A percentile compares a stretch with the other conserved stretches of the same genome.
These are phyloP conservation scores for Probosciger aterrimus DNA, from an alignment of 2,113 vertebrate species.

Conservation along the genomic window DNA sequence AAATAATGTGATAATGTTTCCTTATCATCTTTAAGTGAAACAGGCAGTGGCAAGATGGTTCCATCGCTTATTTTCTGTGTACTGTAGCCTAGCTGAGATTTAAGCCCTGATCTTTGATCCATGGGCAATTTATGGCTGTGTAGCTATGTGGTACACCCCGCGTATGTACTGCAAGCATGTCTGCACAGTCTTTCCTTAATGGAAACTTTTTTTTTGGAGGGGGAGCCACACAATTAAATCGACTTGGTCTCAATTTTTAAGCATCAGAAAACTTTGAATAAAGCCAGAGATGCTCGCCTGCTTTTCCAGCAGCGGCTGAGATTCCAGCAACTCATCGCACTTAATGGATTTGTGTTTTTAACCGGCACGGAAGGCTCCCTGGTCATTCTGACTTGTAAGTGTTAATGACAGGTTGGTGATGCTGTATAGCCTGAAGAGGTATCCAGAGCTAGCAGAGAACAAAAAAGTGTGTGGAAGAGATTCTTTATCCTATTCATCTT, in stretches of 20 bases:
- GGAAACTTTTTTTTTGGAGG: background rate
- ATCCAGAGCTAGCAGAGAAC: slow-evolving; percentile 41
- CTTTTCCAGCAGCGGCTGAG: background rate
- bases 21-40: slow-evolving; percentile 78
- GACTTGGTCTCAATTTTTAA: background rate
- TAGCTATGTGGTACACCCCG: background rate
- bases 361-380: background rate
- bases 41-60: slow-evolving; percentile 76
- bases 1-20: slow-evolving; percentile 85
- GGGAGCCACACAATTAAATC: background rate
- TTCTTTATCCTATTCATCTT: slow-evolving; percentile 56
- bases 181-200: background rate
- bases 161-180: background rate
- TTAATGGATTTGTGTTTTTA: background rate
- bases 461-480: slow-evolving; percentile 46
- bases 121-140: slow-evolving; percentile 58
- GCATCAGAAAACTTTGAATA: slow-evolving; percentile 9
- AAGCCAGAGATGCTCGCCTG: background rate
- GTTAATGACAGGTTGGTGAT: slow-evolving; percentile 52
- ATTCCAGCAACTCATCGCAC: slow-evolving; percentile 27
- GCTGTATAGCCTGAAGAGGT: slow-evolving; percentile 30
- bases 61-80: slow-evolving; percentile 70
- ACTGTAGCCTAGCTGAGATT: slow-evolving; percentile 64
- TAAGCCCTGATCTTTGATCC: slow-evolving; percentile 77
- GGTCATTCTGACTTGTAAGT: background rate